Base-by-base conservation (phyloP, 2,888 invertebrate genomes). In the Octonoba sinensis region DNA sequence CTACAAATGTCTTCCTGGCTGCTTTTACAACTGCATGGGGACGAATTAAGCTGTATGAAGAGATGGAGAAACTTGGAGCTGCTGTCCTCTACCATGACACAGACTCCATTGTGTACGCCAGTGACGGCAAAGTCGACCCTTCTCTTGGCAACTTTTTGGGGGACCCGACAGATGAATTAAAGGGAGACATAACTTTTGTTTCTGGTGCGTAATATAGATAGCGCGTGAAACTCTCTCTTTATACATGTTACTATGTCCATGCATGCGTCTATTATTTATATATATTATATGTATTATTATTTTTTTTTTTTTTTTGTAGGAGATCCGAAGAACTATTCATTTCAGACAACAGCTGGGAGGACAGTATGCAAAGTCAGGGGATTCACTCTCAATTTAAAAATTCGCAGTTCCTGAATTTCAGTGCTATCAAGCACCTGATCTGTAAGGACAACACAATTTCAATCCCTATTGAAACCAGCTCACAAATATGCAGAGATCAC, bases 271-370 rank as follows among this genome's bases (percentile, higher is more conserved):
- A n/a, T n/a, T n/a, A n/a, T n/a, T n/a, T n/a, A n/a, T n/a, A n/a
- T 27, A 3, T 27, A 2, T 27, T 27, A 3, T 3, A 47, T 22
- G 8, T 54, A 3, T 22, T 20, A 15, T 24, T 54, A 22, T 67
- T 15, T 54, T 15, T 27, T 16, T 27, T 57, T 36, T 44, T 56
- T 51, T 56, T 36, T 24, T 56, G 16, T 24, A 67, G 56, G 67
- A 15, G 67, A 51, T n/a, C 54, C 67, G 6, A 67, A 67, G 1
- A 67, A 67, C 16, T 67, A 67, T 18, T 20, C 51, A 3, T 51
- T 51, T 1, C 11, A 16, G 13, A 51, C 54, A 18, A 12, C 15
- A 24, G 1, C 15, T 36, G 67, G 54, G 22, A 56, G 15, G 24
- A 27, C 27, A 2, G 49, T 51, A 51, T 49, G 56, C 36, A 67